phyloP scores from a whole-genome alignment of 2,888 invertebrate species.

The Drymonia ruficornis region DNA sequence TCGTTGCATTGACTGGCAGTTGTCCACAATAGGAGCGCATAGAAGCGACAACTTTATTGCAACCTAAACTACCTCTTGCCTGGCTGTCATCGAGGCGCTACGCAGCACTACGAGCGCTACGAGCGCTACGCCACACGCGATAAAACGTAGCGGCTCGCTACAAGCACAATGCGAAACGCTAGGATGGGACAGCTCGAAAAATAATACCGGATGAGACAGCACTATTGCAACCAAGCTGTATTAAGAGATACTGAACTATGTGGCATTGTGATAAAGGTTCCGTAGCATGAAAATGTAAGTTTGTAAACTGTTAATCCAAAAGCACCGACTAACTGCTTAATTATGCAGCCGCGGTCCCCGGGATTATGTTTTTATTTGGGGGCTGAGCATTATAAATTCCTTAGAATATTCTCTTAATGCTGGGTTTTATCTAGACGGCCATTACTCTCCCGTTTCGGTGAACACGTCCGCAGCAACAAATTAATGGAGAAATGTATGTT shows the following conservation, averaged over 20 bases:
- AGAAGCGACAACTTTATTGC: neutral
- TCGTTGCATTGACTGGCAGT: neutral
- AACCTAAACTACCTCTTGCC: constrained; percentile 1
- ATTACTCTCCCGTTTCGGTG: constrained; percentile 25
- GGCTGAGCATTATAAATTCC: constrained; percentile 66
- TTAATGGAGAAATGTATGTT: constrained; percentile 21
- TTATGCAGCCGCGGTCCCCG: constrained; percentile 62
- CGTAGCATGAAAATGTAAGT: constrained; percentile 9
- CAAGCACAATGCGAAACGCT: neutral
- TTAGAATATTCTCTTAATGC: constrained; percentile 62
- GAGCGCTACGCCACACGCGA: neutral
- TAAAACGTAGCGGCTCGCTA: neutral
- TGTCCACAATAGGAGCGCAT: neutral
- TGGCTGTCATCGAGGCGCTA: neutral
- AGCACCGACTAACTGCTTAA: constrained; percentile 68
- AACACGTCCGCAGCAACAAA: constrained; percentile 24
- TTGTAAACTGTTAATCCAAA: constrained; percentile 54
- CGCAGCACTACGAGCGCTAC: neutral
- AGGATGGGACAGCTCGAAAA: constrained; percentile 4
- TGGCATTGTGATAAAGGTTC: neutral
- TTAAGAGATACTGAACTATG: constrained; percentile 18
- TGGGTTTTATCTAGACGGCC: constrained; percentile 47
- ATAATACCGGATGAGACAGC: constrained; percentile 22
- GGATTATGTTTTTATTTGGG: constrained; percentile 72
- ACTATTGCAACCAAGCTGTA: constrained; percentile 14